phyloP scores from a whole-genome alignment of 2,797 vertebrate genomes.

The Spinus pinus region DNA sequence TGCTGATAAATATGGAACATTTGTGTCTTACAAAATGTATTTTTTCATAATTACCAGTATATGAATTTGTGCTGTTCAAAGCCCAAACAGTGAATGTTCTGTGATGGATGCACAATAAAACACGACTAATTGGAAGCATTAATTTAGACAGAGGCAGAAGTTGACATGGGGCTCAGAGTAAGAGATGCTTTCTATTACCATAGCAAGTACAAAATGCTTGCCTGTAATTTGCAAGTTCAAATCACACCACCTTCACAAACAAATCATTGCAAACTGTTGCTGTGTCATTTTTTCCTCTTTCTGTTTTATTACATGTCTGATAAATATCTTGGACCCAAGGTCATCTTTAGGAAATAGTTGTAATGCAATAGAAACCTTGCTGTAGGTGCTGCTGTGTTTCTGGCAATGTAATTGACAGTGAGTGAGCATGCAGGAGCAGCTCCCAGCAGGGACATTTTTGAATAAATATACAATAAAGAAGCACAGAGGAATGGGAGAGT shows the following conservation, averaged over 20 bases:
- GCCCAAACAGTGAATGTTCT: neutral
- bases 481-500: neutral
- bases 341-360: conserved; percentile 10
- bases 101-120: conserved; percentile 31
- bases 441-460: neutral
- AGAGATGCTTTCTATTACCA: neutral
- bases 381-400: conserved; percentile 14
- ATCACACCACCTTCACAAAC: neutral
- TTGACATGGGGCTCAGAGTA: neutral
- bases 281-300: neutral
- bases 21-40: neutral
- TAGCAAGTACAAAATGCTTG: neutral
- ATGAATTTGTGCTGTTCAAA: conserved; percentile 31
- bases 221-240: neutral
- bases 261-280: neutral
- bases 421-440: neutral
- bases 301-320: neutral
- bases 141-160: conserved; percentile 14
- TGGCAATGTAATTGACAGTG: conserved; percentile 23
- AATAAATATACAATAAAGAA: conserved; percentile 23
- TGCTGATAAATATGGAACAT: conserved; percentile 20
- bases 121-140: conserved; percentile 29
- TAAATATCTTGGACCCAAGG: neutral
- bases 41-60: conserved; percentile 34
- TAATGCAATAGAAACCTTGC: neutral